Base-by-base conservation (phyloP, 2,797 vertebrate species). In the Hippopotamyrus pictus region DNA sequence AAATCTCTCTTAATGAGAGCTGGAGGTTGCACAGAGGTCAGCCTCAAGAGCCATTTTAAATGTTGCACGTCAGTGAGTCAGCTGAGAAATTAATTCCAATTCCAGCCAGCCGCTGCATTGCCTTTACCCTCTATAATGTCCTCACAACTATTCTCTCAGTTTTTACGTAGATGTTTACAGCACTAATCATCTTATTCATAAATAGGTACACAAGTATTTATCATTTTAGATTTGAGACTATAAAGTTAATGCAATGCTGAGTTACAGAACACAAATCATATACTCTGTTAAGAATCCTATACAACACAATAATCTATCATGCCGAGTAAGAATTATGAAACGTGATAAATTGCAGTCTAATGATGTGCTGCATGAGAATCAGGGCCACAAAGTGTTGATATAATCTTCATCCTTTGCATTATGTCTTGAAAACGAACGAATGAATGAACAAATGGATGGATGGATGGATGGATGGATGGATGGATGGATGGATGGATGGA, bases 1-100 rank as follows among this genome's bases (percentile, higher is more conserved):
- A 88, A 79, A 69, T 53, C 69, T 88, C 57, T 82, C 69, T 44
- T 37, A 88, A 82, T 82, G 88, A 88, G 50, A 73, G 65, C 65
- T 73, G 22, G 50, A 69, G 22, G 50, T 53, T 14, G 37, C 69
- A 79, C 48, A 9, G 46, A 79, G 48, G 48, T 37, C 25, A 51
- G 11, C 88, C 88, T 12, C 25, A 53, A 51, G 88, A 88, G 88
- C 53, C 88, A 82, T 88, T 44, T 88, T 51, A 79, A 54, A 73
- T 69, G 88, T 79, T 54, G 88, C 69, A 50, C 69, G 33, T 76
- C 48, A 88, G 88, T 9, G 65, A 53, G 65, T 54, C 69, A 33
- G 29, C 69, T 53, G 88, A 79, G 37, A 83, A 44, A 53, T 88
- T 14, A 79, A 88, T 88, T 88, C 88, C 33, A 48, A 53, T 79